Percentiles rank a stretch among this genome's conserved stretches.
These are phyloP conservation scores for Parascotia fuliginaria DNA, from an alignment of 2,888 invertebrate species.

Conservation along the genomic window DNA sequence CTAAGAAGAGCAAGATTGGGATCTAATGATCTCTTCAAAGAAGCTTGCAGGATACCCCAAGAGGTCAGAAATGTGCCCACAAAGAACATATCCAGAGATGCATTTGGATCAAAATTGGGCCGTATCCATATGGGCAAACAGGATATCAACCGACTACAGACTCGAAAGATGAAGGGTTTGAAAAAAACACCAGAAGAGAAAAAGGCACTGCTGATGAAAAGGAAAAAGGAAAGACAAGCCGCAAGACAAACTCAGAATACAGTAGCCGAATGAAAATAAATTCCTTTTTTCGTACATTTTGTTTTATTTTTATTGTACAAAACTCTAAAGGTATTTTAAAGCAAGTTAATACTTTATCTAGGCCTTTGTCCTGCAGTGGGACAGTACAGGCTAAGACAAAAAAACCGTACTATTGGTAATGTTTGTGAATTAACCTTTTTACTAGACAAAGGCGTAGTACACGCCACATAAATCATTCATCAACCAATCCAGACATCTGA, in stretches of 20 bases:
- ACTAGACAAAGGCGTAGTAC: no score
- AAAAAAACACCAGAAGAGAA: constrained; percentile 90
- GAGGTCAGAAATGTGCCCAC: constrained; percentile 92
- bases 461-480: no score
- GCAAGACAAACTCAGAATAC: constrained; percentile 50
- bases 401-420: no score
- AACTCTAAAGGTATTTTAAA: no score
- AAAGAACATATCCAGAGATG: constrained; percentile 96
- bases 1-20: constrained; percentile 95
- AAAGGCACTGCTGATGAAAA: constrained; percentile 85
- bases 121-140: constrained; percentile 97
- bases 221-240: constrained; percentile 71
- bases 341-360: no score
- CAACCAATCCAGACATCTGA: no score
- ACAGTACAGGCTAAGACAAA: no score
- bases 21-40: constrained; percentile 94
- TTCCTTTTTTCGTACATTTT: not conserved
- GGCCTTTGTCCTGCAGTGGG: no score
- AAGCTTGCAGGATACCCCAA: constrained; percentile 92
- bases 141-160: constrained; percentile 93
- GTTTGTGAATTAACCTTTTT: no score
- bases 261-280: constrained; percentile 52
- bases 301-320: no score
- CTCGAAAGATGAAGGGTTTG: constrained; percentile 95
- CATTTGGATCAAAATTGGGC: constrained; percentile 95